Evolutionary conservation across 2,888 invertebrate genomes (phyloP).

Genomic region (Coenonympha glycerion): DNA sequence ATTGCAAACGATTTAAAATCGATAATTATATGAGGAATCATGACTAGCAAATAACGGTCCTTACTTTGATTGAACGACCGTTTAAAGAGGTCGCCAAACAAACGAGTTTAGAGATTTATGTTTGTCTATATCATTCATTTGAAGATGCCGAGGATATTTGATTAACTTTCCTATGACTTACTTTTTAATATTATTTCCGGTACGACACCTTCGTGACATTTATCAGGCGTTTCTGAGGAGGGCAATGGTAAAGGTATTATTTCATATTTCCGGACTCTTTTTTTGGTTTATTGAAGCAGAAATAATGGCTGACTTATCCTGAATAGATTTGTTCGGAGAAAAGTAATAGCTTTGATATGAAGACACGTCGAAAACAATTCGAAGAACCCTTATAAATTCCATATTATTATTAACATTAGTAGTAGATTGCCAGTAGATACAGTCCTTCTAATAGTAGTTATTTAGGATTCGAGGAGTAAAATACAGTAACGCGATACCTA

Average conservation of each 20-base stretch:
- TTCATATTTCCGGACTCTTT: no score
- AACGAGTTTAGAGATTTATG: constrained; percentile 15
- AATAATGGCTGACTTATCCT: no score
- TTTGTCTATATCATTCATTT: constrained; percentile 13
- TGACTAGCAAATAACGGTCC: constrained; percentile 27
- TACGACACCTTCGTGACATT: background rate
- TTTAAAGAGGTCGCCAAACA: constrained; percentile 22
- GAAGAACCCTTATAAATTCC: no score
- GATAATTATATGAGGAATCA: constrained; percentile 38
- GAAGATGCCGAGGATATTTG: constrained; percentile 3
- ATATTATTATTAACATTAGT: no score
- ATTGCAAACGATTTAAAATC: constrained; percentile 38
- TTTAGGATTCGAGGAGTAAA: background rate
- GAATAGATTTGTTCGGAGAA: no score
- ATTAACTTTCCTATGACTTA: background rate
- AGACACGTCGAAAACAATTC: no score
- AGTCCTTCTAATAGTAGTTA: no score
- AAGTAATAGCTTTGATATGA: no score
- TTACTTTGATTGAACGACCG: constrained; percentile 21
- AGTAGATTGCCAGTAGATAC: no score
- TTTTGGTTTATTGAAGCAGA: no score
- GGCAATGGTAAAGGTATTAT: no score
- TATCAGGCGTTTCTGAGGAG: no score
- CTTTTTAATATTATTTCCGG: background rate
- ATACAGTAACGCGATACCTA: constrained; percentile 22